Base-by-base conservation (phyloP, 2,888 invertebrate genomes). In the Blomia tropicalis region DNA sequence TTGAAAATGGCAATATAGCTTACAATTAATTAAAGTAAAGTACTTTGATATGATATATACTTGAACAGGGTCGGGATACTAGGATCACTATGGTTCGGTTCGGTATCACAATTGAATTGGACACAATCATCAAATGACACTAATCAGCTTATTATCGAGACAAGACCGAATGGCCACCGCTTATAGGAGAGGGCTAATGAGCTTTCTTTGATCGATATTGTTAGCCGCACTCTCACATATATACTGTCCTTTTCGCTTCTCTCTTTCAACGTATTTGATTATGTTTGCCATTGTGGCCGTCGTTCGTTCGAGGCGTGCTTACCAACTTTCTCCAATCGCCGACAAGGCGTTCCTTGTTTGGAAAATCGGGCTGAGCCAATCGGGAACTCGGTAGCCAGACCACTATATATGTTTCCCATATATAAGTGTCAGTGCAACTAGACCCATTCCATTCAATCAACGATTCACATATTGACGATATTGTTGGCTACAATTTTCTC, bases 101-200 rank as follows among this genome's bases (percentile, higher is more conserved):
- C n/a, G n/a, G n/a, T n/a, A n/a, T n/a, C n/a, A n/a, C n/a, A n/a
- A n/a, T n/a, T n/a, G n/a, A n/a, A n/a, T n/a, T n/a, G n/a, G n/a
- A n/a, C n/a, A n/a, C n/a, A n/a, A n/a, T n/a, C n/a, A n/a, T 47
- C 51, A 14, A 47, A 47, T 19, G 23, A 19, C 51, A 47, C 23
- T 47, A 47, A 47, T 47, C 51, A 47, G 51, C 51, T 47, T 47
- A 47, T 47, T 47, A 47, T 7, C n/a, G n/a, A n/a, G n/a, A 47
- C 7, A 47, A 47, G 51, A 47, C 51, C 7, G 23, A 11, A 19
- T 14, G 36, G 36, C 7, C 7, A 11, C n/a, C 7, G 51, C 27
- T 47, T 47, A 47, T 47, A 47, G 51, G 51, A 14, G n/a, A 41
- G n/a, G 51, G 22, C 51, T 47, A 47, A 47, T 47, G 51, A 47